A percentile compares a stretch with the other conserved stretches of the same genome.
phyloP scores from a whole-genome alignment of 2,888 invertebrate species.

The Drosophila testacea region DNA sequence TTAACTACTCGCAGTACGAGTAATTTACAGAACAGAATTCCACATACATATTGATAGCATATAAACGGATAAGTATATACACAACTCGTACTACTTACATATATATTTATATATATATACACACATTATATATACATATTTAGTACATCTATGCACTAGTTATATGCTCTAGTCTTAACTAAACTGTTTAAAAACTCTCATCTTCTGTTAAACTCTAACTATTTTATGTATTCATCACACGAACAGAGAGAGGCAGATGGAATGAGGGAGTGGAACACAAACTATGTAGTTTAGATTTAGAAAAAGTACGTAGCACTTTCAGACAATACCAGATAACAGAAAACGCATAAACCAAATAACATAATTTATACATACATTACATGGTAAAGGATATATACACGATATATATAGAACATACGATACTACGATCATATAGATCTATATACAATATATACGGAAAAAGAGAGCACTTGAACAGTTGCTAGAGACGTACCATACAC shows the following conservation, averaged over 20 bases:
- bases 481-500: constrained; percentile 40
- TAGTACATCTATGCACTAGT: constrained; percentile 64
- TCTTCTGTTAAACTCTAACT: constrained; percentile 42
- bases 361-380: constrained; percentile 34
- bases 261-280: constrained; percentile 43
- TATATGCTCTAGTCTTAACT: constrained; percentile 61
- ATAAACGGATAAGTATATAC: constrained; percentile 47
- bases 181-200: constrained; percentile 21
- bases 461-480: constrained; percentile 48
- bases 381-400: constrained; percentile 27
- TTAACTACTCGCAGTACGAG: constrained; percentile 2
- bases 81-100: constrained; percentile 29
- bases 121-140: constrained; percentile 6
- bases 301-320: constrained; percentile 75
- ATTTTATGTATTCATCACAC: constrained; percentile 32
- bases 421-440: constrained; percentile 14
- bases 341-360: constrained; percentile 40
- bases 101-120: constrained; percentile 13
- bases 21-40: constrained; percentile 56
- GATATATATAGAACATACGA: constrained; percentile 23
- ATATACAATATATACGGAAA: constrained; percentile 20
- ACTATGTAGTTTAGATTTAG: constrained; percentile 71
- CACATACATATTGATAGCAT: constrained; percentile 67
- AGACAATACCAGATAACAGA: constrained; percentile 68
- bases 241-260: constrained; percentile 1